These are phyloP conservation scores for Euproctis similis DNA, from an alignment of 2,888 invertebrate genomes.

Conservation along the genomic window DNA sequence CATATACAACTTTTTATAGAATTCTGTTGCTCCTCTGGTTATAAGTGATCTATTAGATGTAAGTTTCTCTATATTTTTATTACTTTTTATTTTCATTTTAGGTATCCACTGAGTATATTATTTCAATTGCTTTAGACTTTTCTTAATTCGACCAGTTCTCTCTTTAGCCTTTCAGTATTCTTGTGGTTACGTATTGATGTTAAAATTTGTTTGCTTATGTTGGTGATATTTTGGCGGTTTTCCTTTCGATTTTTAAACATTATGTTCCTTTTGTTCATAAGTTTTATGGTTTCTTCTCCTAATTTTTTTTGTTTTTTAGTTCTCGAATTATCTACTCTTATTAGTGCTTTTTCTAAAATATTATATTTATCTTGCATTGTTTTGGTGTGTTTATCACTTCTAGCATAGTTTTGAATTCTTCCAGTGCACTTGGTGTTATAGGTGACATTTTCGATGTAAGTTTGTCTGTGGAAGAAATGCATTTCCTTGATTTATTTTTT, in stretches of 20 bases:
- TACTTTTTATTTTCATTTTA: slow-evolving; percentile 7
- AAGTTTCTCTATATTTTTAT: not conserved
- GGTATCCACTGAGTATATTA: slow-evolving; percentile 16
- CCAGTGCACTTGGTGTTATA: not conserved
- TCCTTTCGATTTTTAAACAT: slow-evolving; percentile 2
- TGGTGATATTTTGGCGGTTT: slow-evolving; percentile 2
- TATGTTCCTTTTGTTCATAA: slow-evolving; percentile 1
- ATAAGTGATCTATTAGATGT: slow-evolving; percentile 1
- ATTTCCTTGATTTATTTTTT: slow-evolving; percentile 1
- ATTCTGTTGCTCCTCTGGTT: slow-evolving; percentile 2
- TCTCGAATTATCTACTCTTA: slow-evolving; percentile 1
- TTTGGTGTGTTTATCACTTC: not conserved
- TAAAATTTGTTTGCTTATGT: not conserved
- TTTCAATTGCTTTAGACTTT: slow-evolving; percentile 13
- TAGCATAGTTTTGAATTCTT: not conserved
- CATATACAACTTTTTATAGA: slow-evolving; percentile 1
- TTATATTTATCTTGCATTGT: slow-evolving; percentile 1
- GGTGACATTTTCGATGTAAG: not conserved
- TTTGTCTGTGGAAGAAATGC: not conserved
- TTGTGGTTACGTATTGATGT: not conserved
- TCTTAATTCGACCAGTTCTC: slow-evolving; percentile 14
- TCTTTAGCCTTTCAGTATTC: slow-evolving; percentile 5
- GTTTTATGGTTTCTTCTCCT: slow-evolving; percentile 2
- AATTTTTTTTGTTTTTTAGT: slow-evolving; percentile 1
- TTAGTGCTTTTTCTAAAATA: slow-evolving; percentile 1